Percentiles rank a stretch among this genome's conserved stretches.
These are phyloP conservation scores for Palythoa grandis DNA, from an alignment of 92 coral and sea anemone species.

Conservation along the genomic window DNA sequence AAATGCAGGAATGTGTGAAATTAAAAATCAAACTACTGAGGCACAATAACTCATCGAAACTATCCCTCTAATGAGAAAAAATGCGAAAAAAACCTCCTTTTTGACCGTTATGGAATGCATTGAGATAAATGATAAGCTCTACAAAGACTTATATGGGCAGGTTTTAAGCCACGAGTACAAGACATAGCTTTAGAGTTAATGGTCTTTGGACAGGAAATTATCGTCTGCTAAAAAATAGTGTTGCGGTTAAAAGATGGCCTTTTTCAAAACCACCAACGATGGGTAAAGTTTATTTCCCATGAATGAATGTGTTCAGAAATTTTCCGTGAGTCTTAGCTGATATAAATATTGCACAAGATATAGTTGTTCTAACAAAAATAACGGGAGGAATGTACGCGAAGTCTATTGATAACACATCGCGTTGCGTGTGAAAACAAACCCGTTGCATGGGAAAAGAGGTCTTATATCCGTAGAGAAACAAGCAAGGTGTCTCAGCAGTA, in stretches of 20 bases:
- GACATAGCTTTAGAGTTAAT: neutral
- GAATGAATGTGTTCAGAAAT: neutral
- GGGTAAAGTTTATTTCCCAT: neutral
- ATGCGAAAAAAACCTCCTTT: neutral
- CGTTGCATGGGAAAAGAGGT: neutral
- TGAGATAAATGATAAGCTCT: neutral
- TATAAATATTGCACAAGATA: neutral
- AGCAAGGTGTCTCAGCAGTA: neutral
- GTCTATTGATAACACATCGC: neutral
- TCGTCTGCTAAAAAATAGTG: slow-evolving; percentile 5
- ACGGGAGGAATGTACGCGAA: neutral
- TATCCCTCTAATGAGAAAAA: neutral
- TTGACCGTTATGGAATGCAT: neutral
- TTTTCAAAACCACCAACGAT: slow-evolving; percentile 23
- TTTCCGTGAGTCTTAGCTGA: neutral
- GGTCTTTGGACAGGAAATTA: slow-evolving; percentile 17
- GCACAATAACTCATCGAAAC: neutral
- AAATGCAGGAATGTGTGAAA: too few species aligned
- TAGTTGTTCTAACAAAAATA: neutral
- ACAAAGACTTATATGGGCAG: neutral
- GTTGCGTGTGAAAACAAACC: neutral
- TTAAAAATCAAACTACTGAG: too few species aligned
- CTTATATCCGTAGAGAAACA: neutral
- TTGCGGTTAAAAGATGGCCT: neutral
- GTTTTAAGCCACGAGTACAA: neutral